These are phyloP conservation scores for Perizoma flavofasciatum DNA, from an alignment of 2,888 invertebrate genomes.

Conservation along the genomic window DNA sequence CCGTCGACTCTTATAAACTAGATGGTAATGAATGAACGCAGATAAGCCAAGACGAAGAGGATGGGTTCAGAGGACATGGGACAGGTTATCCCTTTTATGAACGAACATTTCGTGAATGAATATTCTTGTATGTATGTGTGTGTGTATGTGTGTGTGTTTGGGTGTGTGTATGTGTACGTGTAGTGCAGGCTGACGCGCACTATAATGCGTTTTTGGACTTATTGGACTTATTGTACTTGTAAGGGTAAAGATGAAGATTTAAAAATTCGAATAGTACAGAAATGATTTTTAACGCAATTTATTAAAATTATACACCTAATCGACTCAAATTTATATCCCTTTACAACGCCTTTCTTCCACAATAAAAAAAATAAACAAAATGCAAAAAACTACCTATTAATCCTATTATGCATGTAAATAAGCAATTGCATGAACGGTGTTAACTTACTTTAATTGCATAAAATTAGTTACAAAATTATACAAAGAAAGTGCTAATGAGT, in stretches of 20 bases:
- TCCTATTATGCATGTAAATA: slow-evolving; percentile 39
- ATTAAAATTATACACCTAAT: too few relatives aligned
- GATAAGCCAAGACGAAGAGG: slow-evolving; percentile 77
- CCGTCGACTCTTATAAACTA: slow-evolving; percentile 81
- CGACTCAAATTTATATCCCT: too few relatives aligned
- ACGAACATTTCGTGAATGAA: slow-evolving; percentile 59
- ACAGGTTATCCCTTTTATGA: slow-evolving; percentile 70
- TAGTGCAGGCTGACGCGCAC: slow-evolving; percentile 39
- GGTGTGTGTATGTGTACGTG: slow-evolving; percentile 49
- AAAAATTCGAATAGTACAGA: too few relatives aligned
- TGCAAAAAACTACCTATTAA: slow-evolving; percentile 13
- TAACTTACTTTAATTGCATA: slow-evolving; percentile 45
- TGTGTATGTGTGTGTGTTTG: slow-evolving; percentile 53
- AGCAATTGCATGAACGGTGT: slow-evolving; percentile 39
- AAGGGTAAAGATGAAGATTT: slow-evolving; percentile 2
- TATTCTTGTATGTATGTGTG: slow-evolving; percentile 44
- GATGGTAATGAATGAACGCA: slow-evolving; percentile 82
- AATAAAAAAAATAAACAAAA: slow-evolving; percentile 29
- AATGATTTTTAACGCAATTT: too few relatives aligned
- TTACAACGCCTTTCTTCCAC: background rate
- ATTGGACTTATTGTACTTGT: slow-evolving; percentile 55
- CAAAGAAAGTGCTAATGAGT: slow-evolving; percentile 45
- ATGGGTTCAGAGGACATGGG: slow-evolving; percentile 68
- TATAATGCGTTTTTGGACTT: slow-evolving; percentile 36
- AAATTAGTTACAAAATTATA: slow-evolving; percentile 51